Percentiles rank a stretch among this genome's conserved stretches.
phyloP scores from a whole-genome alignment of 2,113 vertebrate species.

The Cyanoliseus patagonus region DNA sequence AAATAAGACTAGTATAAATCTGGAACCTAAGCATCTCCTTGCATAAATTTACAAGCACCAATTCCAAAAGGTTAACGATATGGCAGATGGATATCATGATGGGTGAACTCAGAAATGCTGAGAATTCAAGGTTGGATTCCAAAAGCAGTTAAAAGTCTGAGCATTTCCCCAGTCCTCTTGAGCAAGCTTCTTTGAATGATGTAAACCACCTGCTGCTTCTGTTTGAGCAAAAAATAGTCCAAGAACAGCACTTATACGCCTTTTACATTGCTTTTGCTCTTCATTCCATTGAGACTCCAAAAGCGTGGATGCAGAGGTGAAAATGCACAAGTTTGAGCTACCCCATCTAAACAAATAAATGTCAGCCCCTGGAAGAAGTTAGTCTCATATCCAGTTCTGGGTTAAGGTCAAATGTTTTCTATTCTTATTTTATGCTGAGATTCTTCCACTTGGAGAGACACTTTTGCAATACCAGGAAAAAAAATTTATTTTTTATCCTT shows the following conservation, averaged over 20 bases:
- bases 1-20: background rate
- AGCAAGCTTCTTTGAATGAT: conserved; percentile 16
- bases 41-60: conserved; percentile 32
- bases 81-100: background rate
- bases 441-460: background rate
- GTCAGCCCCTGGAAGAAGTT: background rate
- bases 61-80: conserved; percentile 29
- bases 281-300: background rate
- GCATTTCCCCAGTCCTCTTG: background rate
- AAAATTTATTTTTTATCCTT: background rate
- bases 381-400: background rate
- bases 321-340: background rate
- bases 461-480: background rate
- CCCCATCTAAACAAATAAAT: background rate
- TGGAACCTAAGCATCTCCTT: background rate
- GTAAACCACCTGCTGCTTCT: conserved; percentile 44
- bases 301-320: background rate
- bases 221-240: conserved; percentile 37
- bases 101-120: background rate
- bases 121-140: conserved; percentile 8
- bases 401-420: background rate
- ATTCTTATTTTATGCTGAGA: background rate
- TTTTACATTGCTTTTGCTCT: background rate
- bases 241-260: background rate
- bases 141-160: conserved; percentile 35